A percentile compares a stretch with the other conserved stretches of the same genome.
Conservation (phyloP, 2,888 invertebrate genomes). For the Choreutis nemorana region DNA sequence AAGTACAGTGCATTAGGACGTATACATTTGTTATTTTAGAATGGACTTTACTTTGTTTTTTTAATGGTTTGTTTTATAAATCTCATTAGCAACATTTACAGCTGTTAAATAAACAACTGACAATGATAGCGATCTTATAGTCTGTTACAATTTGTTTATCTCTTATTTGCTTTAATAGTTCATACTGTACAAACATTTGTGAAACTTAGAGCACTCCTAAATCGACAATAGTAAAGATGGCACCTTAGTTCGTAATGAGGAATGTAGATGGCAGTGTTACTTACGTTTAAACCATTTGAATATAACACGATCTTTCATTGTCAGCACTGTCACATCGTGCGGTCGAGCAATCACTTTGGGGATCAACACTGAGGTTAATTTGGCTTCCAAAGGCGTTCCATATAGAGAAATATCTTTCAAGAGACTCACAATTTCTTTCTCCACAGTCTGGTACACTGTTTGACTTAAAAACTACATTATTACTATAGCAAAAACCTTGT, state of each 20-base stretch:
- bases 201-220: no score
- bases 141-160: no score
- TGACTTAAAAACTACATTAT: constrained; percentile 42
- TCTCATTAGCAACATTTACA: no score
- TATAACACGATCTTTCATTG: constrained; percentile 16
- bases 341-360: constrained; percentile 36
- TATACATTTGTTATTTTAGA: no score
- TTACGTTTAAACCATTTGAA: constrained; percentile 23
- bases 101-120: no score
- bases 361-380: constrained; percentile 30
- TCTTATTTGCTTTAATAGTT: no score
- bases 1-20: no score
- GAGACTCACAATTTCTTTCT: constrained; percentile 10
- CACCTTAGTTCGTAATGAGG: constrained; percentile 30
- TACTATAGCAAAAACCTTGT: constrained; percentile 29
- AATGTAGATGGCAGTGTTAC: constrained; percentile 54
- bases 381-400: constrained; percentile 16
- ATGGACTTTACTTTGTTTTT: no score
- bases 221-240: no score
- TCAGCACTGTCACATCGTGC: constrained; percentile 3
- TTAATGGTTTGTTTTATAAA: no score
- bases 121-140: no score
- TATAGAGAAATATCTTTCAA: constrained; percentile 9
- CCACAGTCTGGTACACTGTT: constrained; percentile 24
- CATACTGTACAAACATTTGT: no score